Conservation (phyloP, 1,140 invertebrate species). For the Drosophila repletoides region DNA sequence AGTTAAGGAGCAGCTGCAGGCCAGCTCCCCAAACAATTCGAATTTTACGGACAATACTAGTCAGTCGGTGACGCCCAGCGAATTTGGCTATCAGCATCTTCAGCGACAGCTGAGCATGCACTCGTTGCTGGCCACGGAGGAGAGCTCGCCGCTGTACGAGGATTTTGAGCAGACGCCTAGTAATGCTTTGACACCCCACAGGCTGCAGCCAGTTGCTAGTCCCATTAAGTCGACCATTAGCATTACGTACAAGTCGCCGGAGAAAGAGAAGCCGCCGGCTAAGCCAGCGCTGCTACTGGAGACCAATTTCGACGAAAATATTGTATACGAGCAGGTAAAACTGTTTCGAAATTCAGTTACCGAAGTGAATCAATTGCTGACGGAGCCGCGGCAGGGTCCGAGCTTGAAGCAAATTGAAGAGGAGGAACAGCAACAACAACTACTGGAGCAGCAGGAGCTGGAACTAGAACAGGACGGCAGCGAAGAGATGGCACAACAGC, state of each 20-base stretch:
- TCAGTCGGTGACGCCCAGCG: constrained; percentile 82
- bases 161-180: constrained; percentile 76
- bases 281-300: constrained; percentile 61
- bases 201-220: constrained; percentile 56
- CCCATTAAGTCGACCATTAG: constrained; percentile 87
- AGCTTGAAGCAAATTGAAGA: constrained; percentile 69
- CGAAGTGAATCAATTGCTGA: constrained; percentile 87
- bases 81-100: constrained; percentile 80
- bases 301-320: constrained; percentile 81
- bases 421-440: constrained; percentile 48
- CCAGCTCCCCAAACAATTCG: constrained; percentile 79
- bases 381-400: constrained; percentile 49
- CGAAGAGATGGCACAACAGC: constrained; percentile 69
- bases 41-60: constrained; percentile 82
- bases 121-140: constrained; percentile 74
- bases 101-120: constrained; percentile 79
- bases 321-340: constrained; percentile 89
- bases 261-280: constrained; percentile 51
- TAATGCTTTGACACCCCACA: constrained; percentile 51
- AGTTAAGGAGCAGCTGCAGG: constrained; percentile 58
- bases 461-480: constrained; percentile 53
- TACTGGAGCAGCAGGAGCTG: constrained; percentile 69
- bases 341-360: constrained; percentile 88
- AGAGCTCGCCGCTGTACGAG: constrained; percentile 74
- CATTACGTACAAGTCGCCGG: constrained; percentile 85